Percentiles rank a stretch among this genome's conserved stretches.
These are phyloP conservation scores for Aphidius gifuensis DNA, from an alignment of 1,140 invertebrate genomes.

Conservation along the genomic window DNA sequence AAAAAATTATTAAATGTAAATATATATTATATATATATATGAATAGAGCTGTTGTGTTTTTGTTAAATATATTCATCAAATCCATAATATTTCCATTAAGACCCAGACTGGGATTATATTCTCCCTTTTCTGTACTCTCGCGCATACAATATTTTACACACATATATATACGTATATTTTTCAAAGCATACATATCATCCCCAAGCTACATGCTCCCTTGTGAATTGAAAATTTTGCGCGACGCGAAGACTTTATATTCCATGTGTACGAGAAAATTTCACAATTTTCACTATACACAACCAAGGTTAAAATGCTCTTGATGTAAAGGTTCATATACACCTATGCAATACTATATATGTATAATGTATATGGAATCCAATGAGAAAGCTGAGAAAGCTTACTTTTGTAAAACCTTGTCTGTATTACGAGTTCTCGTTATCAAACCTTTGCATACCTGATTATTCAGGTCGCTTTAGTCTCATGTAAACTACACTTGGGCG, in stretches of 20 bases:
- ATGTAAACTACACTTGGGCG: conserved; percentile 29
- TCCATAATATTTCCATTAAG: conserved; percentile 17
- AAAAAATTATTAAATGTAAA: neutral
- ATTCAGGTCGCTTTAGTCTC: conserved; percentile 33
- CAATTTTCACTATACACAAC: no score
- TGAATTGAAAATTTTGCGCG: conserved; percentile 11
- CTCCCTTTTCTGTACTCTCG: neutral
- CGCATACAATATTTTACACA: conserved; percentile 8
- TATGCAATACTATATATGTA: no score
- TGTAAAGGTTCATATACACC: no score
- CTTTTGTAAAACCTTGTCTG: no score
- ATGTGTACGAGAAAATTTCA: no score
- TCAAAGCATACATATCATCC: no score
- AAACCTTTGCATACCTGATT: conserved; percentile 41
- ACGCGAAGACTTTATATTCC: no score
- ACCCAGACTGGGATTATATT: neutral
- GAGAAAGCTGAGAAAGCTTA: no score
- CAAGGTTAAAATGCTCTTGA: no score
- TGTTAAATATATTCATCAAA: conserved; percentile 12
- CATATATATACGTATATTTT: no score
- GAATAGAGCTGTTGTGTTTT: neutral
- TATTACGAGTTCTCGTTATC: conserved; percentile 38
- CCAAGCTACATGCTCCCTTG: neutral
- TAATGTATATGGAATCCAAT: no score
- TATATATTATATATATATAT: neutral